Base-by-base conservation (phyloP, 1,140 invertebrate genomes). In the Drosophila kohkoa region DNA sequence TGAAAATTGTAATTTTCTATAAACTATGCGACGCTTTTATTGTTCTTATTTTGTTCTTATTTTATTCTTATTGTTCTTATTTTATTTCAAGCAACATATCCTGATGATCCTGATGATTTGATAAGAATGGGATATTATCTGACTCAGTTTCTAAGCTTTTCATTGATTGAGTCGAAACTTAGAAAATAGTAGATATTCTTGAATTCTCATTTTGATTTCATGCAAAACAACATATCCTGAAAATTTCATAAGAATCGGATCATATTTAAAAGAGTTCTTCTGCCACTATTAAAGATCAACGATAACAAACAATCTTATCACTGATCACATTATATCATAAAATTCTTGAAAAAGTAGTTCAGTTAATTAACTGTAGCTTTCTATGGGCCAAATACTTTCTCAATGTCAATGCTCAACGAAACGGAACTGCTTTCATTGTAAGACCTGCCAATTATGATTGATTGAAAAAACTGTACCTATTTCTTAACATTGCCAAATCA, bases 391-490 rank as follows among this genome's bases (percentile, higher is more conserved):
- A 15, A 35, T 54, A 67, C 71, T 74, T 74, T 74, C 71, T 62
- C 65, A 74, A 62, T 69, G 57, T 48, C 69, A 62, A 70, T 46
- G 48, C 48, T 20, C 13, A 30, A 35, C 11, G 46, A 62, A 59
- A 55, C 62, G 82, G 82, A 86, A 82, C 79, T 87, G 68, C 67
- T 80, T 77, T 80, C 81, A 77, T 77, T 77, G 58, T 81, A 32
- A 49, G 63, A 74, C 52, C 82, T 63, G 66, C 48, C 79, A 73
- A 65, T 46, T 66, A 66, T 86, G 82, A 86, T 86, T 79, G 76
- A 86, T 82, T 62, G 66, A 55, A 13, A 57, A 82, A 79, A 79
- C 59, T 67, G 67, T 72, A 77, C 68, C 75, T 72, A 43, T 65
- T 75, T 78, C 64, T 76, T 81, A 48, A 35, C 71, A 20, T 57